Conservation (phyloP, 1,140 invertebrate genomes). For the Penaeus japonicus region DNA sequence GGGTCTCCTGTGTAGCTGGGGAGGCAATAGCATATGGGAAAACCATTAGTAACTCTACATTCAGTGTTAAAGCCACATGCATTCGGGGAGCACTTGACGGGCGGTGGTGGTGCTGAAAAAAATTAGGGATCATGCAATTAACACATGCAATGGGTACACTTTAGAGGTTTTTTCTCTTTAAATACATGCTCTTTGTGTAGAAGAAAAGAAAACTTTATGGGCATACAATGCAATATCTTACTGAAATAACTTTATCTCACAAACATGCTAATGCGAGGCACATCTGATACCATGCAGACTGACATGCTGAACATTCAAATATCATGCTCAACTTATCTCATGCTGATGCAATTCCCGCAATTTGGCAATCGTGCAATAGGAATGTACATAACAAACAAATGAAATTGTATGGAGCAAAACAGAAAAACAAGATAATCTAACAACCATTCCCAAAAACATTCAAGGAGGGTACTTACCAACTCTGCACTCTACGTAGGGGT, state of each 20-base stretch:
- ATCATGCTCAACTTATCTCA: conserved; percentile 39
- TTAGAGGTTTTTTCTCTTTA: conserved; percentile 50
- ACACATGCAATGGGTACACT: conserved; percentile 41
- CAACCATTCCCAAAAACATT: conserved; percentile 15
- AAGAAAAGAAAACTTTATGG: not conserved
- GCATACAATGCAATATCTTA: not conserved
- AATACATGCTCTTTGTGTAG: conserved; percentile 31
- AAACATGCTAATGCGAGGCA: not conserved
- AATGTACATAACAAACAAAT: conserved; percentile 10
- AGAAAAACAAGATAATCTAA: conserved; percentile 7
- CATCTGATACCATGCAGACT: not conserved
- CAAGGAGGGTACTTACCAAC: conserved; percentile 51
- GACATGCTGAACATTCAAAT: not conserved
- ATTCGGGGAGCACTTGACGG: conserved; percentile 60
- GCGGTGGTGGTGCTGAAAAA: conserved; percentile 49
- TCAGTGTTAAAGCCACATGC: conserved; percentile 67
- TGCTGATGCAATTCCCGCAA: conserved; percentile 18
- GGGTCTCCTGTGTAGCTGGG: conserved; percentile 72
- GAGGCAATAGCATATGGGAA: conserved; percentile 79
- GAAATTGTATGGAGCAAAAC: conserved; percentile 1
- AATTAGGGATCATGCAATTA: conserved; percentile 54
- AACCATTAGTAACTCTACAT: conserved; percentile 80
- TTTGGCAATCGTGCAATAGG: conserved; percentile 17
- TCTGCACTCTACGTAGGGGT: conserved; percentile 64
- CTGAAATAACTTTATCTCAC: conserved; percentile 1